phyloP scores from a whole-genome alignment of 2,113 vertebrate species.

The Cyphomyrus discorhynchus region DNA sequence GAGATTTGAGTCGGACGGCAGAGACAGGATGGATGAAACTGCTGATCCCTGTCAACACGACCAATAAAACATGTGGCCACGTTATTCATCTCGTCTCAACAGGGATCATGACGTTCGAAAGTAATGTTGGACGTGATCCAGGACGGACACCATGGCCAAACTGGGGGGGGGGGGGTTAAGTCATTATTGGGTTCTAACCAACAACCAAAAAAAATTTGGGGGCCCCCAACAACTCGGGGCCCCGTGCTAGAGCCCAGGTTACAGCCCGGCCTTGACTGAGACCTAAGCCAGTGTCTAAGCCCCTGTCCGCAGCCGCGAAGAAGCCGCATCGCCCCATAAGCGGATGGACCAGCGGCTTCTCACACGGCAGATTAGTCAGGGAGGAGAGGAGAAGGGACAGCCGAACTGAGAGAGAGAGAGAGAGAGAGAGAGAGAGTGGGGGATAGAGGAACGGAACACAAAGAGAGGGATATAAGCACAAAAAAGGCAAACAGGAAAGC shows the following conservation, averaged over 20 bases:
- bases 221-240: background rate
- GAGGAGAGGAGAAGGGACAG: background rate
- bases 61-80: background rate
- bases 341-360: too few species aligned
- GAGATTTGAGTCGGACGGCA: background rate
- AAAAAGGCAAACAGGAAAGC: background rate
- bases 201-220: background rate
- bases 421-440: background rate
- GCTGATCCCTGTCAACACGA: background rate
- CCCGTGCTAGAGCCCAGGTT: background rate
- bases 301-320: background rate
- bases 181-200: background rate
- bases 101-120: background rate
- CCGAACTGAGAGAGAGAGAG: background rate
- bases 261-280: background rate
- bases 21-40: background rate
- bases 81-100: background rate
- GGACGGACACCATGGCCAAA: background rate
- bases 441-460: background rate
- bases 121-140: background rate
- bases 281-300: background rate
- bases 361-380: background rate
- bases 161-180: background rate
- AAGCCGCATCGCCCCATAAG: background rate
- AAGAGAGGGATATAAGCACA: background rate